A percentile compares a stretch with the other conserved stretches of the same genome.
These are phyloP conservation scores for Corythornis vintsioides DNA, from an alignment of 2,113 vertebrate genomes.

Conservation along the genomic window DNA sequence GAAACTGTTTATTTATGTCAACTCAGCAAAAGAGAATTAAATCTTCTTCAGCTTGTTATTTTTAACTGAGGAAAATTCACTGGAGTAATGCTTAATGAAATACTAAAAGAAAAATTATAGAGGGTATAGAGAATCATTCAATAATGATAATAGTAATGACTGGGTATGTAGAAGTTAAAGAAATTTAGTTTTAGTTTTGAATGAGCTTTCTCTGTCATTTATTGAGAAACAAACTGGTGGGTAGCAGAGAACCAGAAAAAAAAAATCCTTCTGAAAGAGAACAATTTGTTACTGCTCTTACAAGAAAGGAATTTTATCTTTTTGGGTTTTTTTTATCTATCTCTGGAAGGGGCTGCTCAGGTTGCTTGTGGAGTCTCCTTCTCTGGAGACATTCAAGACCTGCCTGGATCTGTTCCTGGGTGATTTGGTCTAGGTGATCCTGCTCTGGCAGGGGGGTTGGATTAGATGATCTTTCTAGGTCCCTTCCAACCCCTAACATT, in stretches of 20 bases:
- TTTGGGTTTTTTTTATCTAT: neutral
- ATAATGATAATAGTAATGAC: neutral
- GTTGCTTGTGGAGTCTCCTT: no score
- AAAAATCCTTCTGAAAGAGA: neutral
- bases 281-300: neutral
- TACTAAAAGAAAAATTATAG: neutral
- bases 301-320: neutral
- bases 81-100: neutral
- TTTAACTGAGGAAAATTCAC: neutral
- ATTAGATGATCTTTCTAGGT: no score
- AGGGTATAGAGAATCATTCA: neutral
- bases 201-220: neutral
- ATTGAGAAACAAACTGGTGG: neutral
- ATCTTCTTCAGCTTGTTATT: neutral
- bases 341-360: no score
- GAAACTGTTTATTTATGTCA: neutral
- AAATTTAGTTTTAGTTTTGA: neutral
- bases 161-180: neutral
- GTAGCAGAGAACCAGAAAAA: neutral
- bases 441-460: no score
- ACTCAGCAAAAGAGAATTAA: neutral
- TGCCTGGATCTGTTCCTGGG: no score
- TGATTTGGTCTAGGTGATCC: no score
- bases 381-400: no score
- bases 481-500: no score